Conservation (phyloP, 2,888 invertebrate genomes). For the Eledone cirrhosa region DNA sequence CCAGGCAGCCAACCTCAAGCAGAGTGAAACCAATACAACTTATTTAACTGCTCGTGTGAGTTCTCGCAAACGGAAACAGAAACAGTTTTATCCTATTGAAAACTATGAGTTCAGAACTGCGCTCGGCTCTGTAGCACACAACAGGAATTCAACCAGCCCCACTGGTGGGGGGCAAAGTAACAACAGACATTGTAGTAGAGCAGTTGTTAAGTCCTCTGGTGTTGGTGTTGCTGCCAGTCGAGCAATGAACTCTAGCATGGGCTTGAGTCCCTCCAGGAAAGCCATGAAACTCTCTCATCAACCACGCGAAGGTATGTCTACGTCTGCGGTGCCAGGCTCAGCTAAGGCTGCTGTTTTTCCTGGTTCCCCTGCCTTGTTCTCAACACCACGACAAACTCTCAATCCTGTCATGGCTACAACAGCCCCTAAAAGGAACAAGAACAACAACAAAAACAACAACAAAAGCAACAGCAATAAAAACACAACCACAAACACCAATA, state of each 20-base stretch:
- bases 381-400: too few relatives aligned
- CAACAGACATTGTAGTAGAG: neutral
- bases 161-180: neutral
- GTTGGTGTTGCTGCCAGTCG: neutral
- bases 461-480: too few relatives aligned
- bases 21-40: slow-evolving; percentile 27
- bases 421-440: too few relatives aligned
- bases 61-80: slow-evolving; percentile 58
- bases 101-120: slow-evolving; percentile 43
- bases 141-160: neutral
- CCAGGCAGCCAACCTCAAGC: neutral
- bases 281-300: too few relatives aligned
- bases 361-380: neutral
- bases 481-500: too few relatives aligned
- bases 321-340: too few relatives aligned
- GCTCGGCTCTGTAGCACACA: neutral
- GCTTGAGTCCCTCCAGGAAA: neutral
- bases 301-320: too few relatives aligned
- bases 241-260: neutral
- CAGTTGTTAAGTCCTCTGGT: neutral
- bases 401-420: too few relatives aligned
- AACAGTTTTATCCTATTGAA: slow-evolving; percentile 63
- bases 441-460: too few relatives aligned
- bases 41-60: slow-evolving; percentile 48
- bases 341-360: neutral